These are phyloP conservation scores for Helicolenus hilgendorfi DNA, from an alignment of 2,797 vertebrate species.

Conservation along the genomic window DNA sequence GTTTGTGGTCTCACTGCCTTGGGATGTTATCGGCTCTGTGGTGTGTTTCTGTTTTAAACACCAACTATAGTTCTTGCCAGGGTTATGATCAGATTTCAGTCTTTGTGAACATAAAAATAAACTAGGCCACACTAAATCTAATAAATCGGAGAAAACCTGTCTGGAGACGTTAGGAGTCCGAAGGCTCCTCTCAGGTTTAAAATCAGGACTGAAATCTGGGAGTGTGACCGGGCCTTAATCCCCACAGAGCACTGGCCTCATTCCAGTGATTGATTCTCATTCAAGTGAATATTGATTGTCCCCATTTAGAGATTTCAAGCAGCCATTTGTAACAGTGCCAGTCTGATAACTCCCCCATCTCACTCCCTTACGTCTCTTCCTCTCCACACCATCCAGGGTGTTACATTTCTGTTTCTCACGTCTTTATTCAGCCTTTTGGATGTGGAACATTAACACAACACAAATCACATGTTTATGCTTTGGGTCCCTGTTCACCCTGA, in stretches of 20 bases:
- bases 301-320: constrained; percentile 79
- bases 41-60: constrained; percentile 13
- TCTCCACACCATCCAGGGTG: background rate
- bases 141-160: background rate
- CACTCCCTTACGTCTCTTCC: constrained; percentile 4
- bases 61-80: background rate
- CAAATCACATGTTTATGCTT: background rate
- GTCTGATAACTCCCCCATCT: constrained; percentile 52
- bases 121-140: background rate
- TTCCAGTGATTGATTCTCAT: constrained; percentile 82
- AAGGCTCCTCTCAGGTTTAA: constrained; percentile 15
- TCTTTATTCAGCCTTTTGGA: background rate
- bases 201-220: constrained; percentile 54
- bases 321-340: constrained; percentile 70
- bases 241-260: constrained; percentile 70
- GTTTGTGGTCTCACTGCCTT: constrained; percentile 6
- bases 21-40: background rate
- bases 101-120: background rate
- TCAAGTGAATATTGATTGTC: constrained; percentile 83
- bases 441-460: background rate
- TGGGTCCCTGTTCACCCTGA: background rate
- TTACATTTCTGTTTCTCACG: background rate
- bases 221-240: constrained; percentile 62
- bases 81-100: constrained; percentile 17
- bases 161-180: background rate